Conservation (phyloP, 1,140 invertebrate genomes). For the Caenorhabditis tropicalis region DNA sequence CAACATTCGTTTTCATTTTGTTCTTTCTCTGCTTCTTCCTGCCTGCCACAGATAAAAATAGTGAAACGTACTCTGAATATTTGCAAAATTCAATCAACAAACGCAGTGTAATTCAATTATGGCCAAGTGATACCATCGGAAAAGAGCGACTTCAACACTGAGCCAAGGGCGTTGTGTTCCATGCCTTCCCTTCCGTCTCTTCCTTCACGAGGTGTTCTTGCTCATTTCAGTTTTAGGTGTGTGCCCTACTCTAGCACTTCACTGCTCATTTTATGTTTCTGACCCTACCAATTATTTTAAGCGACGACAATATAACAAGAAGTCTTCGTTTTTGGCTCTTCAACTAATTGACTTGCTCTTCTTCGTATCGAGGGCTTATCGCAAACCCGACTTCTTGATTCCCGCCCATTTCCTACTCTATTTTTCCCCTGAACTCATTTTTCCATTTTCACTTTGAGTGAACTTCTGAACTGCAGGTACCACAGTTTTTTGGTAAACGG, state of each 20-base stretch:
- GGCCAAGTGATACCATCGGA: slow-evolving; percentile 39
- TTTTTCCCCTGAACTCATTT: not conserved
- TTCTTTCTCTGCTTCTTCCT: not conserved
- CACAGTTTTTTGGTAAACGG: not conserved
- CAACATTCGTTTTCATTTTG: not conserved
- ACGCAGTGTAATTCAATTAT: slow-evolving; percentile 32
- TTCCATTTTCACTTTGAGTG: not conserved
- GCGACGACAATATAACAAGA: slow-evolving; percentile 35
- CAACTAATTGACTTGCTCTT: slow-evolving; percentile 30
- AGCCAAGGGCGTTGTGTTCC: not conserved
- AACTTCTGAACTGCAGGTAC: not conserved
- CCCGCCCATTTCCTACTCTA: not conserved
- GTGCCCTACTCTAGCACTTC: not conserved
- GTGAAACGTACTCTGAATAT: slow-evolving; percentile 42
- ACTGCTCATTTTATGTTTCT: not conserved
- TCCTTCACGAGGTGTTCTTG: slow-evolving; percentile 33
- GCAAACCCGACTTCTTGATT: slow-evolving; percentile 24
- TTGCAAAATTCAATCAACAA: slow-evolving; percentile 44
- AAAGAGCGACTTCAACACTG: not conserved
- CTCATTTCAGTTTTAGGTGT: slow-evolving; percentile 7
- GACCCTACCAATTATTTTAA: slow-evolving; percentile 42
- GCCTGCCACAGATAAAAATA: not conserved
- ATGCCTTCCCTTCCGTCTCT: slow-evolving; percentile 12
- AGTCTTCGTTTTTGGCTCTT: slow-evolving; percentile 20
- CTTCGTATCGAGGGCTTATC: slow-evolving; percentile 1